Percentiles rank a stretch among this genome's conserved stretches.
These are phyloP conservation scores for Drosophila glabriapex DNA, from an alignment of 2,888 invertebrate genomes.

Conservation along the genomic window DNA sequence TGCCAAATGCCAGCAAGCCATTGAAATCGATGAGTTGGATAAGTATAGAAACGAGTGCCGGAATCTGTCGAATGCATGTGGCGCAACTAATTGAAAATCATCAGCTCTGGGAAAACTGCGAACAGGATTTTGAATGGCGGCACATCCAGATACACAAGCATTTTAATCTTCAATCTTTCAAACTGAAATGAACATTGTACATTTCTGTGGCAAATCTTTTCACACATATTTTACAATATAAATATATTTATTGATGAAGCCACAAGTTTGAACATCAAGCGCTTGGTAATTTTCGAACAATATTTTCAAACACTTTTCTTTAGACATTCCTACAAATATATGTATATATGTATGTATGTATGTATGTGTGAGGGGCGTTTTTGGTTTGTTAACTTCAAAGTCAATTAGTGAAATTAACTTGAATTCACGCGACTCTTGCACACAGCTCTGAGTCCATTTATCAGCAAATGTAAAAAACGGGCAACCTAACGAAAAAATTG, in stretches of 20 bases:
- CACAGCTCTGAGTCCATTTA: constrained; percentile 41
- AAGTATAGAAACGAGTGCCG: constrained; percentile 3
- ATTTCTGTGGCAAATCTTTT: background rate
- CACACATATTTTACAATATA: background rate
- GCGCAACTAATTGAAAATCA: constrained; percentile 57
- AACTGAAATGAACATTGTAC: background rate
- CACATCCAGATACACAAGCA: background rate
- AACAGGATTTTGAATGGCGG: constrained; percentile 5
- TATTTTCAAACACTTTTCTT: constrained; percentile 5
- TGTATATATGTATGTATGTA: background rate
- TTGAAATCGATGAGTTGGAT: constrained; percentile 26
- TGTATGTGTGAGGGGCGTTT: constrained; percentile 30
- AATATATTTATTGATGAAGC: background rate
- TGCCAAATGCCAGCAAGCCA: constrained; percentile 33
- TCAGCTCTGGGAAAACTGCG: constrained; percentile 14
- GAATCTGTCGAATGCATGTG: constrained; percentile 46
- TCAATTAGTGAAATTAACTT: constrained; percentile 83
- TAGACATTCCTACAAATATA: background rate
- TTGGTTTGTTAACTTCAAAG: constrained; percentile 73
- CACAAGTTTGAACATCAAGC: background rate
- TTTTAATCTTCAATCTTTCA: background rate
- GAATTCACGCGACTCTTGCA: constrained; percentile 47
- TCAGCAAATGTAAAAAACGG: constrained; percentile 42
- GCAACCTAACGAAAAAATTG: constrained; percentile 22
- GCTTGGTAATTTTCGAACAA: constrained; percentile 11